These are phyloP conservation scores for Drosophila robusta DNA, from an alignment of 2,888 invertebrate genomes.

Conservation along the genomic window DNA sequence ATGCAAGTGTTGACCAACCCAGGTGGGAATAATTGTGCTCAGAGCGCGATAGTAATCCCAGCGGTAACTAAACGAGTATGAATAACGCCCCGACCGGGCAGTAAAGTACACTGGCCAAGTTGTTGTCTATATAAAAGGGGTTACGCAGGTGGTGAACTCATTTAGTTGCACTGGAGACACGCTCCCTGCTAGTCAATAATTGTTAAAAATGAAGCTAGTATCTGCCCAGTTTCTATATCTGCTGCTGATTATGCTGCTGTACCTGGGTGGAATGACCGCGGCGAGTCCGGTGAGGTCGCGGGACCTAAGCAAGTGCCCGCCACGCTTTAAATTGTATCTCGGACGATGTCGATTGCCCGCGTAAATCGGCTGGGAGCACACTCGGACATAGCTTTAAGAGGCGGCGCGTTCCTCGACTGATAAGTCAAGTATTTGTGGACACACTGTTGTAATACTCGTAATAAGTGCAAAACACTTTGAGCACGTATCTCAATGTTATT, in stretches of 20 bases:
- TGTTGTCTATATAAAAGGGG: slow-evolving; percentile 23
- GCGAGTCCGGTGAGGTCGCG: slow-evolving; percentile 6
- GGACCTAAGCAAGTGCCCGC: slow-evolving; percentile 19
- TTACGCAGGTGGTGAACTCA: slow-evolving; percentile 1
- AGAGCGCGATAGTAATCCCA: slow-evolving; percentile 27
- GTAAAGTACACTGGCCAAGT: background rate
- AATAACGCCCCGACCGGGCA: slow-evolving; percentile 15
- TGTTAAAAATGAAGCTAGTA: slow-evolving; percentile 31
- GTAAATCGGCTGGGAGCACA: slow-evolving; percentile 22
- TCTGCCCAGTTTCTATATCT: slow-evolving; percentile 14
- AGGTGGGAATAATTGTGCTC: slow-evolving; percentile 11
- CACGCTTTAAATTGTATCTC: slow-evolving; percentile 34
- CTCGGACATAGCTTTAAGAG: slow-evolving; percentile 4
- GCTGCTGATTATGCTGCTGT: slow-evolving; percentile 27
- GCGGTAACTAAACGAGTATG: slow-evolving; percentile 14
- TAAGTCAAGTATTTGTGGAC: slow-evolving; percentile 3
- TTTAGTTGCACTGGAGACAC: slow-evolving; percentile 38
- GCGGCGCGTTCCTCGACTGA: background rate
- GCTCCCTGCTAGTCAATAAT: slow-evolving; percentile 1
- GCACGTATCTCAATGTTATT: slow-evolving; percentile 26
- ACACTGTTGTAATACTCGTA: background rate
- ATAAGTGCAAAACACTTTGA: background rate
- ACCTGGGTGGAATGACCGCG: slow-evolving; percentile 13
- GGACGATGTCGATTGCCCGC: slow-evolving; percentile 58
- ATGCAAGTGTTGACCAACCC: slow-evolving; percentile 1